Evolutionary conservation across 2,113 vertebrate species (phyloP).

Genomic region (Elgaria multicarinata): DNA sequence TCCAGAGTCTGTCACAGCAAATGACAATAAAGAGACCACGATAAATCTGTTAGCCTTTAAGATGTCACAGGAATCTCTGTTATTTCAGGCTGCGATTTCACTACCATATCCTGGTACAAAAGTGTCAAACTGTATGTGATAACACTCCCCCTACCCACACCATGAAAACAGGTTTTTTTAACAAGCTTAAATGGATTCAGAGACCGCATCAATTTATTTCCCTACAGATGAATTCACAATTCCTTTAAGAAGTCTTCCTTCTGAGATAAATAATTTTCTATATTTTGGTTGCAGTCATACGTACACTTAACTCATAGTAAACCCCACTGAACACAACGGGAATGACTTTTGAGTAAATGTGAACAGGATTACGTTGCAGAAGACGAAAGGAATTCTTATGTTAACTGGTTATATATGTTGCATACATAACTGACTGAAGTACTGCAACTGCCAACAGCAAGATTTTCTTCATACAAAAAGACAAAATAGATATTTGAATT

Average conservation of each 20-base stretch:
- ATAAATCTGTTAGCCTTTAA: constrained; percentile 10
- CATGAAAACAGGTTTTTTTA: neutral
- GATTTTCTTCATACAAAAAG: neutral
- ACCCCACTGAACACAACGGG: neutral
- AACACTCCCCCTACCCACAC: no score
- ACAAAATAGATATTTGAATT: neutral
- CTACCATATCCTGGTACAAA: neutral
- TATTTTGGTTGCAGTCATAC: neutral
- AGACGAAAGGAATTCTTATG: neutral
- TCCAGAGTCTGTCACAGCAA: neutral
- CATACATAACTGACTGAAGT: neutral
- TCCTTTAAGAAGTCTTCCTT: neutral
- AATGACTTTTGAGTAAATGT: neutral
- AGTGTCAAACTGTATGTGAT: neutral
- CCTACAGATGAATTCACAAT: neutral
- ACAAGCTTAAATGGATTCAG: neutral
- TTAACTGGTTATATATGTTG: neutral
- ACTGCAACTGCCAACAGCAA: neutral
- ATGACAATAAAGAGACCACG: neutral
- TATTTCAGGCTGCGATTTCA: neutral
- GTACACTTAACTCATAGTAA: neutral
- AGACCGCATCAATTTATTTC: neutral
- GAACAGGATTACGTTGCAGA: neutral
- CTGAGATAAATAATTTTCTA: neutral
- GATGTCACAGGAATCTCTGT: neutral